These are phyloP conservation scores for Actinopyga echinites DNA, from an alignment of 53 echinoderm and acorn worm genomes.

Conservation along the genomic window DNA sequence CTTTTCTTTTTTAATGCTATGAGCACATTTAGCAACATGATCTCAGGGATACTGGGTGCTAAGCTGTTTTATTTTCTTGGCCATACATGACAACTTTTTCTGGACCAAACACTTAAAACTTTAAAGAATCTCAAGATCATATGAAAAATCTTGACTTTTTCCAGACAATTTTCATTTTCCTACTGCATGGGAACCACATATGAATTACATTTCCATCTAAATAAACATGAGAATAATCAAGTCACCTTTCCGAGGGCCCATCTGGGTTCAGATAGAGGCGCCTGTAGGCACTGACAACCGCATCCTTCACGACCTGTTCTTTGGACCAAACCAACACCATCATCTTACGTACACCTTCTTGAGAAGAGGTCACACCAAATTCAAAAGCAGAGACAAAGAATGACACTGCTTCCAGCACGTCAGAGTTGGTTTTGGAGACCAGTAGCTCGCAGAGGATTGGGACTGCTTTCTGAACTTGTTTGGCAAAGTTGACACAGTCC, in stretches of 20 bases:
- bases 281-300: slow-evolving; percentile 87
- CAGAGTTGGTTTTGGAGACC: slow-evolving; percentile 84
- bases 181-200: too few relatives aligned
- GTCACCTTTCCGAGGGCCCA: slow-evolving; percentile 77
- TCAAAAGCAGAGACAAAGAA: slow-evolving; percentile 93
- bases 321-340: slow-evolving; percentile 94
- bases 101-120: too few relatives aligned
- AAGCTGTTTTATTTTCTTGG: too few relatives aligned
- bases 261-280: slow-evolving; percentile 77
- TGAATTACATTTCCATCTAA: too few relatives aligned
- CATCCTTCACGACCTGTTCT: slow-evolving; percentile 89
- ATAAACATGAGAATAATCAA: too few relatives aligned
- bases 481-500: slow-evolving; percentile 95
- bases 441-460: slow-evolving; percentile 87
- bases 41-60: too few relatives aligned
- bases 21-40: too few relatives aligned
- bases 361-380: slow-evolving; percentile 85
- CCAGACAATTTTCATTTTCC: too few relatives aligned
- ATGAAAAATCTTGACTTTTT: too few relatives aligned
- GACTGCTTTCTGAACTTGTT: slow-evolving; percentile 78
- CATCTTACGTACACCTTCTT: slow-evolving; percentile 87
- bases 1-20: too few relatives aligned
- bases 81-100: too few relatives aligned
- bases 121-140: too few relatives aligned
- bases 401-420: slow-evolving; percentile 78